Conservation (phyloP, 37 sponge, comb jelly and placozoan genomes). For the Beroe ovata region DNA sequence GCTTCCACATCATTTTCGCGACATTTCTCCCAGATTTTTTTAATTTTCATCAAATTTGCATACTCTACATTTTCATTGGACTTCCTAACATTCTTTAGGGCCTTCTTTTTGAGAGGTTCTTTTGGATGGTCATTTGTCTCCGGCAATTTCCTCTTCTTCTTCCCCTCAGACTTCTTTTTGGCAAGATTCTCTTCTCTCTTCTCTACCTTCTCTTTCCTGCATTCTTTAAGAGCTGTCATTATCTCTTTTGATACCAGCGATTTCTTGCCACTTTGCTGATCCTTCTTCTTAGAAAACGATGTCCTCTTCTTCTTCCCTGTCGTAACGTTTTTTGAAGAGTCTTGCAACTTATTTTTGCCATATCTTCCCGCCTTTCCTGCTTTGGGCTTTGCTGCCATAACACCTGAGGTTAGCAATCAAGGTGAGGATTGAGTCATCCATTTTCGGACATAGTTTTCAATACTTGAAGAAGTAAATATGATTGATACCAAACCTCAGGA, state of each 20-base stretch:
- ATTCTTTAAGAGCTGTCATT: conserved; percentile 29
- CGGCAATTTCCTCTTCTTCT: neutral
- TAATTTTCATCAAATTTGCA: neutral
- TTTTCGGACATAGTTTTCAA: too few relatives aligned
- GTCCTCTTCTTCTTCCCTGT: neutral
- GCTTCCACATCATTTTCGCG: conserved; percentile 9
- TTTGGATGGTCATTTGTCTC: conserved; percentile 15
- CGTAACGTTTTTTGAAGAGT: neutral
- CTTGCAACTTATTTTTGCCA: neutral
- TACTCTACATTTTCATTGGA: conserved; percentile 16
- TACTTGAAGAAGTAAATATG: too few relatives aligned
- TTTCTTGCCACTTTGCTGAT: conserved; percentile 32
- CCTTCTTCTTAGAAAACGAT: neutral
- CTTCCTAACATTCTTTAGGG: conserved; percentile 35
- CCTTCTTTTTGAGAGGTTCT: conserved; percentile 11
- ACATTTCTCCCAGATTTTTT: conserved; percentile 26
- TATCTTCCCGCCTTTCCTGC: conserved; percentile 62
- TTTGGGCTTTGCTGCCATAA: neutral
- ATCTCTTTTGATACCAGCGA: conserved; percentile 40
- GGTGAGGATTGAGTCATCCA: too few relatives aligned
- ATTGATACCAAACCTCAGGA: too few relatives aligned
- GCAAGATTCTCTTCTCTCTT: conserved; percentile 6
- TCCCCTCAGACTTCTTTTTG: neutral
- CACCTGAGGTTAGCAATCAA: too few relatives aligned
- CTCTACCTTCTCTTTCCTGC: conserved; percentile 4